These are phyloP conservation scores for Antigone vipio DNA, from an alignment of 2,113 vertebrate species.

Conservation along the genomic window DNA sequence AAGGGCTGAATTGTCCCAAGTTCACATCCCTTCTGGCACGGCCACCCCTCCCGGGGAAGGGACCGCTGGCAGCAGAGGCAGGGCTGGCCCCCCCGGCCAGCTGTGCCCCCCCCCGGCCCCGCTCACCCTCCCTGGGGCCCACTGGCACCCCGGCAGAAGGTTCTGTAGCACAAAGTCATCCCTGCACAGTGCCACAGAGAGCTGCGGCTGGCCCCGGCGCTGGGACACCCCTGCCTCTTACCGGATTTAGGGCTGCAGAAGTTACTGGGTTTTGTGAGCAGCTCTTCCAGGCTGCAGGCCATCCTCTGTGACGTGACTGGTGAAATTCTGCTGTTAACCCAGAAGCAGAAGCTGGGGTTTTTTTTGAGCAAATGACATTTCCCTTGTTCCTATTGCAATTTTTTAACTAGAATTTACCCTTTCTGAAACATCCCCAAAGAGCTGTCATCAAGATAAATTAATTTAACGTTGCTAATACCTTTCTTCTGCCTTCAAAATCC, in stretches of 20 bases:
- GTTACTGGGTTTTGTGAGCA: no score
- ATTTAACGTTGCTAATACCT: background rate
- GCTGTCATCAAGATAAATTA: background rate
- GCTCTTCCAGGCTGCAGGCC: no score
- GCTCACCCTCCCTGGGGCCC: background rate
- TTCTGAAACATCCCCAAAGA: background rate
- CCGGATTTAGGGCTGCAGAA: no score
- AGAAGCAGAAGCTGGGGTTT: no score
- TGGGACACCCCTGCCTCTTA: no score
- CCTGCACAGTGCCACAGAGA: background rate
- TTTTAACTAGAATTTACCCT: background rate
- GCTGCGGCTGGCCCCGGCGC: no score
- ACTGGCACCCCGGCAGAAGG: background rate
- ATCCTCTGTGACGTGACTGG: no score
- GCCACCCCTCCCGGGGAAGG: background rate
- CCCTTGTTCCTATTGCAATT: no score
- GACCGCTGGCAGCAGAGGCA: background rate
- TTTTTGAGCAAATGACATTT: no score
- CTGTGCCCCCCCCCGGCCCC: rapidly evolving
- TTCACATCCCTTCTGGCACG: rapidly evolving
- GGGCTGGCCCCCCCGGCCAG: background rate
- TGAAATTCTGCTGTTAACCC: no score
- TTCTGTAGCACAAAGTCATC: no score
- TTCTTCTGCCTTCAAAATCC: background rate
- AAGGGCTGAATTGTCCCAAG: background rate